Percentiles rank a stretch among this genome's conserved stretches.
Conservation (phyloP, 2,113 vertebrate species). For the Murina feae region DNA sequence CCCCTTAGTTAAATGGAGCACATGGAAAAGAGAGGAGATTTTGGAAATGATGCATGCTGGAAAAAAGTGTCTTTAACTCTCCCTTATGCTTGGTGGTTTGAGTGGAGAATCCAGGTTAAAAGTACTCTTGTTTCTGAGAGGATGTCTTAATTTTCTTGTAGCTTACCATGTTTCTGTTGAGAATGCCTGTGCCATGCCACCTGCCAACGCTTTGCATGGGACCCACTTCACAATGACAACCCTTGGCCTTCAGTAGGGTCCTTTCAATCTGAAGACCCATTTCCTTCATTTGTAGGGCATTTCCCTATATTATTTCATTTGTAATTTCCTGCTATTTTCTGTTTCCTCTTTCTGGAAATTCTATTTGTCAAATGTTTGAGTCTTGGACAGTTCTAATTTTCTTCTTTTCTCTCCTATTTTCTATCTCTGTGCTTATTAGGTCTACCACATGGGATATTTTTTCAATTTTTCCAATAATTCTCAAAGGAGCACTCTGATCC, state of each 20-base stretch:
- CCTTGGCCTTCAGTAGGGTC: background rate
- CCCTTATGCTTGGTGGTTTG: background rate
- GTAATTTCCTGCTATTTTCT: background rate
- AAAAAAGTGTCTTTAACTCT: background rate
- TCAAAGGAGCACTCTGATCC: slow-evolving; percentile 12
- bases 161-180: background rate
- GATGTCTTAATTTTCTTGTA: background rate
- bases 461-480: background rate
- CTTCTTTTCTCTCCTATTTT: slow-evolving; percentile 20
- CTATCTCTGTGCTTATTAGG: slow-evolving; percentile 33
- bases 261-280: background rate
- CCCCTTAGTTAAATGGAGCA: background rate
- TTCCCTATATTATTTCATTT: background rate
- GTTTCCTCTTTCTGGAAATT: slow-evolving; percentile 18
- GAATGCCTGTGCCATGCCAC: too few species aligned
- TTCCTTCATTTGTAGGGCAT: background rate
- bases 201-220: background rate
- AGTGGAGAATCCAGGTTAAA: background rate
- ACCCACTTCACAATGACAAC: background rate
- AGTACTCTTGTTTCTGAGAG: background rate
- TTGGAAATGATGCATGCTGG: background rate
- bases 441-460: background rate
- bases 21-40: background rate
- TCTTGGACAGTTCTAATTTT: background rate
- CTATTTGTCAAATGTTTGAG: background rate